phyloP scores from a whole-genome alignment of 2,113 vertebrate genomes.

The Rhabdornis inornatus region DNA sequence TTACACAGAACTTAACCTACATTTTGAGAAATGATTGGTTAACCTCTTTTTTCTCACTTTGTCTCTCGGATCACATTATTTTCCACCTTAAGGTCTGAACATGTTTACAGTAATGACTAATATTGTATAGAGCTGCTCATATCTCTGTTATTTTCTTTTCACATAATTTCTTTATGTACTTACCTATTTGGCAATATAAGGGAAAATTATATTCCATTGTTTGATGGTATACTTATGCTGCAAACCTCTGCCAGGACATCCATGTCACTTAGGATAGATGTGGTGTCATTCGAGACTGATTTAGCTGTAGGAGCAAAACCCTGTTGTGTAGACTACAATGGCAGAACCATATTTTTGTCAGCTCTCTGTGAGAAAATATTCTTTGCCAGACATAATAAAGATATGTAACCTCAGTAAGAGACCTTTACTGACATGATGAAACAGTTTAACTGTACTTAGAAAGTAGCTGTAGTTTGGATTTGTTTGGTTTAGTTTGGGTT shows the following conservation, averaged over 20 bases:
- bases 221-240: not conserved
- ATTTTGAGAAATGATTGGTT: not conserved
- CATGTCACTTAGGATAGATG: not conserved
- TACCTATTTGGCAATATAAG: not conserved
- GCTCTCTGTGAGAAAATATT: not conserved
- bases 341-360: not conserved
- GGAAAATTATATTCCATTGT: not conserved
- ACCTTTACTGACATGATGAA: not conserved
- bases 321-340: rapidly evolving
- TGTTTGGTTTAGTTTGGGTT: not conserved
- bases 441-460: not conserved
- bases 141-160: not conserved
- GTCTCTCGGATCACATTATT: not conserved
- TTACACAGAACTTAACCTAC: not conserved
- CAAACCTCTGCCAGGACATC: not conserved
- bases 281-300: not conserved
- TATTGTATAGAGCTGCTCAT: not conserved
- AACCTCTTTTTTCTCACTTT: not conserved
- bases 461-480: not conserved
- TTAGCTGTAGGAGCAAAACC: not conserved
- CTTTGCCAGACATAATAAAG: not conserved
- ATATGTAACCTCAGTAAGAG: not conserved
- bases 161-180: not conserved
- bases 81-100: not conserved
- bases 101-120: not conserved